Evolutionary conservation across 2,888 invertebrate species (phyloP), one percentile per base, ranked within the genome.

Genomic region (Oligia fasciuncula): DNA sequence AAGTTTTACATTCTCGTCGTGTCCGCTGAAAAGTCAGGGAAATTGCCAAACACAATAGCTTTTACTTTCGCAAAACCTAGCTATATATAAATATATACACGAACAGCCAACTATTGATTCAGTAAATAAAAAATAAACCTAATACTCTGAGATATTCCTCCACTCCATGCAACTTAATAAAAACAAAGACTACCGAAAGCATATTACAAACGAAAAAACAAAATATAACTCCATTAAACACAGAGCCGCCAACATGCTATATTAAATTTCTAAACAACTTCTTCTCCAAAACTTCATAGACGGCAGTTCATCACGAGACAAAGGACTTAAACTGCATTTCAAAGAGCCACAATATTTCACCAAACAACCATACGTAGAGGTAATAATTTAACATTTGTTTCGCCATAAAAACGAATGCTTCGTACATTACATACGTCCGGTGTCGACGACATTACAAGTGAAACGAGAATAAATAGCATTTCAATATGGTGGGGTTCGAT

Each of bases 341-440:
- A 71, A 81, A 85, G 76, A 67, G 63, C 76, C 65, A 40, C 57
- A 49, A 73, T 73, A 84, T 62, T 72, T 82, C 40, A 85, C 74
- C 13, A 75, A 81, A 78, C 71, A 69, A 73, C 77, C 73, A 62
- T 57, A 43, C 29, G 66, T 66, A 29, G 65, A 62, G 51, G 74
- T 79, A 77, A 82, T 85, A 82, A 82, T 85, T 85, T 81, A 77
- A 80, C 71, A 74, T 84, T 79, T 49, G 70, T 79, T 75, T 79
- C 49, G 66, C 57, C 11, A 60, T 87, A 84, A 86, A 80, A 81
- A 73, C 67, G 62, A 57, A 46, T 57, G 63, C 65, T 35, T 66
- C 68, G 63, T 76, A 68, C 65, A 66, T 73, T 79, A 71, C 63
- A 69, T 40, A 79, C 77, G 80, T 88, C 85, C 87, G 87, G 87